Conservation (phyloP, 2,113 vertebrate genomes). For the Formicarius rufipectus region DNA sequence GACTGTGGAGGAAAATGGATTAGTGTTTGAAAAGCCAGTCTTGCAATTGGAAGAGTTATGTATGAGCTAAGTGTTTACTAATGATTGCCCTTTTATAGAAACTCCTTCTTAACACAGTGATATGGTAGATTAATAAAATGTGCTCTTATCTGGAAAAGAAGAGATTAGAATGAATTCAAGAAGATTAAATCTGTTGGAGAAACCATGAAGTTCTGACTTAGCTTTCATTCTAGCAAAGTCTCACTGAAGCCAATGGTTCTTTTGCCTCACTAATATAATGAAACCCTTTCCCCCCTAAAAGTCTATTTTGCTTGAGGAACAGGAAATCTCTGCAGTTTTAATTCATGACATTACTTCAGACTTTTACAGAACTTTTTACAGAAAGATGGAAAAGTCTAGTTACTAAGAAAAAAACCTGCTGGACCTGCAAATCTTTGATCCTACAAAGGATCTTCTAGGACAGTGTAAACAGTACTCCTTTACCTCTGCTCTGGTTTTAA, state of each 20-base stretch:
- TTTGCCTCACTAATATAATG: background rate
- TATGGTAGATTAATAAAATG: conserved; percentile 26
- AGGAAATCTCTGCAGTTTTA: background rate
- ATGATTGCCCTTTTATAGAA: background rate
- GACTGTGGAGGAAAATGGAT: conserved; percentile 35
- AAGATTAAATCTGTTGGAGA: background rate
- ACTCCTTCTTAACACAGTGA: background rate
- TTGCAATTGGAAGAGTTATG: conserved; percentile 33
- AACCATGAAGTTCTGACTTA: background rate
- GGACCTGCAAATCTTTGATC: background rate
- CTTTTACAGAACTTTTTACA: background rate
- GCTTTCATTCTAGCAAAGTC: background rate
- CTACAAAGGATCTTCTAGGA: background rate
- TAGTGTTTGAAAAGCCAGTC: conserved; percentile 47
- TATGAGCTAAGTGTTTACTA: conserved; percentile 46
- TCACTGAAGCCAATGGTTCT: background rate
- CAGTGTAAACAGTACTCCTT: background rate
- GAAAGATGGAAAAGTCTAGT: background rate
- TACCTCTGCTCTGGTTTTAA: background rate
- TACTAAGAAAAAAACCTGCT: background rate
- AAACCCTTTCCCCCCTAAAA: background rate
- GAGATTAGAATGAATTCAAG: background rate
- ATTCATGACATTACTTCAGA: background rate
- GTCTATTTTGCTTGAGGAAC: background rate
- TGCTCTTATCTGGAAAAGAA: background rate